Evolutionary conservation across 92 coral and sea anemone genomes (phyloP), one percentile per base, ranked within the genome.

Genomic region (Porites divaricata): DNA sequence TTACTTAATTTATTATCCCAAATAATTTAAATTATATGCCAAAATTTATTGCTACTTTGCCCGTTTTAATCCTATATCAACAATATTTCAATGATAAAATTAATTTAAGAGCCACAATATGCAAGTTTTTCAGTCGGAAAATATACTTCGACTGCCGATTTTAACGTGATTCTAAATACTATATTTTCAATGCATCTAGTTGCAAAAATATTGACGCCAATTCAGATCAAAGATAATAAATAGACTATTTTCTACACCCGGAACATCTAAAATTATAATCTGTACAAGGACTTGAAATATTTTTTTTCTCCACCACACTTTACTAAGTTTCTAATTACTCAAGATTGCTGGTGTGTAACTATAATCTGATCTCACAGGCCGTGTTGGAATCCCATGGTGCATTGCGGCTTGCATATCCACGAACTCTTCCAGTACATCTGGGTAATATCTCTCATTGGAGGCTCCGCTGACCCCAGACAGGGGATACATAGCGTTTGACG

Each of bases 401-500:
- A 94, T 90, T 76, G 98, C 94, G 63, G 95, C 95, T 86, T 94
- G 98, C 89, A 94, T 93, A 74, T 94, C 98, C 4, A 94, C 98
- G 78, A 94, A 94, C 66, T 94, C 98, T 63, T 94, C 98, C 76
- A 94, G 88, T 48, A 93, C 98, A 78, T 94, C 98, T 28, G 98
- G 98, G 79, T 94, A 94, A 76, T 89, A 94, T 51, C 95, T 91
- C 52, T 94, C 98, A 63, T 73, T 87, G 51, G 88, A 69, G 16
- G 85, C 84, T 72, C 94, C 89, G 85, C 93, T 92, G 78, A 88
- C 93, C 54, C 93, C 95, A 35, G 92, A 88, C 49, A 93, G 88
- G 11, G 98, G 98, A 69, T 94, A 94, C 88, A 89, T 88, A 54
- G 91, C 48, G 70, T 89, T 94, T 52, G 98, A 74, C 11, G 95